These are phyloP conservation scores for Sternarchorhynchus goeldii DNA, from an alignment of 2,797 vertebrate genomes.

Conservation along the genomic window DNA sequence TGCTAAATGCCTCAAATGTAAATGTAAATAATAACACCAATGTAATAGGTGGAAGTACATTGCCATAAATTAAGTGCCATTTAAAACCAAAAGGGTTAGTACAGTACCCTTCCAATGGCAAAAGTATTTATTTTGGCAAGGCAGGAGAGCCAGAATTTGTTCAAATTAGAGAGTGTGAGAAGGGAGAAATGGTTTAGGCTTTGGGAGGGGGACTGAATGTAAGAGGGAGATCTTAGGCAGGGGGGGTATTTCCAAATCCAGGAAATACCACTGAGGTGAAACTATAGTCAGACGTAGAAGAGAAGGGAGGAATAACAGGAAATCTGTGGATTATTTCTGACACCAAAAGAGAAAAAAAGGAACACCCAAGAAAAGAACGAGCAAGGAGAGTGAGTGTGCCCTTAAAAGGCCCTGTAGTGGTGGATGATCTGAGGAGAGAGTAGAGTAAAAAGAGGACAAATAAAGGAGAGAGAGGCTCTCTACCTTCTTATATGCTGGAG, in stretches of 20 bases:
- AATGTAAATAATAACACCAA: slow-evolving; percentile 8
- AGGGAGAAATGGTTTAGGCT: slow-evolving; percentile 40
- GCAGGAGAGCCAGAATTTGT: slow-evolving; percentile 67
- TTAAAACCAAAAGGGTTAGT: slow-evolving; percentile 59
- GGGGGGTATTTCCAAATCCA: slow-evolving; percentile 67
- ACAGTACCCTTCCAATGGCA: slow-evolving; percentile 59
- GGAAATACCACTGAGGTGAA: slow-evolving; percentile 78
- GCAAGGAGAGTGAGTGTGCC: slow-evolving; percentile 57
- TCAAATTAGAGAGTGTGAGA: slow-evolving; percentile 68
- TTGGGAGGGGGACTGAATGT: slow-evolving; percentile 51
- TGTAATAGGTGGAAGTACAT: slow-evolving; percentile 5
- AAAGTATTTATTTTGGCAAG: slow-evolving; percentile 67
- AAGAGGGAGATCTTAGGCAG: slow-evolving; percentile 49
- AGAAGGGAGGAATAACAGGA: slow-evolving; percentile 72
- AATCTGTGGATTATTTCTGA: slow-evolving; percentile 71
- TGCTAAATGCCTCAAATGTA: no score
- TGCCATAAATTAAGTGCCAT: slow-evolving; percentile 58
- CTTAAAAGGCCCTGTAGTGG: slow-evolving; percentile 66
- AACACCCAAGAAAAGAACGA: slow-evolving; percentile 31
- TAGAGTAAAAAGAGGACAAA: slow-evolving; percentile 61
- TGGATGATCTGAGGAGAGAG: slow-evolving; percentile 49
- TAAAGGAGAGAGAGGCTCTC: slow-evolving; percentile 38
- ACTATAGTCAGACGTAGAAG: slow-evolving; percentile 64
- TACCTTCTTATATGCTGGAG: slow-evolving; percentile 33
- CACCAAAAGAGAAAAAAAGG: slow-evolving; percentile 56